A percentile compares a stretch with the other conserved stretches of the same genome.
These are phyloP conservation scores for Solea senegalensis DNA, from an alignment of 2,113 vertebrate species.

Conservation along the genomic window DNA sequence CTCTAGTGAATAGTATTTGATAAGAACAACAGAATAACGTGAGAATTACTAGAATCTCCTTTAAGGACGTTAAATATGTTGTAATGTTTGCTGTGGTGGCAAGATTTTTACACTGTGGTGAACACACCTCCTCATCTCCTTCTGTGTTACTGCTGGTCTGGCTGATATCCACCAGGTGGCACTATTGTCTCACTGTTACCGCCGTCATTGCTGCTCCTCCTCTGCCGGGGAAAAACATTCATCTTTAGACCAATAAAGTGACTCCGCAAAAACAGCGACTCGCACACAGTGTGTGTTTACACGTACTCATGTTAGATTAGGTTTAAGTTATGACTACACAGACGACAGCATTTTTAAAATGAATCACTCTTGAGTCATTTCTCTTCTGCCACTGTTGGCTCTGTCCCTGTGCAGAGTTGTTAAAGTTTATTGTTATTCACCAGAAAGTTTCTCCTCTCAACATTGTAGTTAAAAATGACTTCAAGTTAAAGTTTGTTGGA, in stretches of 20 bases:
- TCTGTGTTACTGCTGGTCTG: background rate
- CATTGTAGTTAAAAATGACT: slow-evolving; percentile 12
- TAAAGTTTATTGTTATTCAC: background rate
- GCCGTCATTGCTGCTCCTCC: too few species aligned
- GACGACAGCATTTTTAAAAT: background rate
- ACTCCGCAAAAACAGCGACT: slow-evolving; percentile 15
- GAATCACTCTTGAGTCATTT: slow-evolving; percentile 15
- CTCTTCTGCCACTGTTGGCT: slow-evolving; percentile 8
- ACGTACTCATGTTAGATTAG: background rate
- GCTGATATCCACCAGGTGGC: slow-evolving; percentile 47
- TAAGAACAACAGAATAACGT: too few species aligned
- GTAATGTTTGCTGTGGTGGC: background rate
- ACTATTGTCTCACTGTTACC: slow-evolving; percentile 5
- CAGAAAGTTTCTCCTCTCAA: slow-evolving; percentile 7
- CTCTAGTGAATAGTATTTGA: too few species aligned
- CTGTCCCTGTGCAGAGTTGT: background rate
- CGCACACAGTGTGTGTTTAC: slow-evolving; percentile 11
- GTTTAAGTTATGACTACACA: slow-evolving; percentile 11
- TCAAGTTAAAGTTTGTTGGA: background rate
- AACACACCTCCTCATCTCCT: background rate
- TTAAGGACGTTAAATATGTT: too few species aligned
- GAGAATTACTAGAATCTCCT: too few species aligned
- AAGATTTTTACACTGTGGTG: background rate
- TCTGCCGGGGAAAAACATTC: slow-evolving; percentile 6
- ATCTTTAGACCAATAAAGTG: slow-evolving; percentile 30